Base-by-base conservation (phyloP, 2,888 invertebrate genomes). In the Augochlorella aurata region DNA sequence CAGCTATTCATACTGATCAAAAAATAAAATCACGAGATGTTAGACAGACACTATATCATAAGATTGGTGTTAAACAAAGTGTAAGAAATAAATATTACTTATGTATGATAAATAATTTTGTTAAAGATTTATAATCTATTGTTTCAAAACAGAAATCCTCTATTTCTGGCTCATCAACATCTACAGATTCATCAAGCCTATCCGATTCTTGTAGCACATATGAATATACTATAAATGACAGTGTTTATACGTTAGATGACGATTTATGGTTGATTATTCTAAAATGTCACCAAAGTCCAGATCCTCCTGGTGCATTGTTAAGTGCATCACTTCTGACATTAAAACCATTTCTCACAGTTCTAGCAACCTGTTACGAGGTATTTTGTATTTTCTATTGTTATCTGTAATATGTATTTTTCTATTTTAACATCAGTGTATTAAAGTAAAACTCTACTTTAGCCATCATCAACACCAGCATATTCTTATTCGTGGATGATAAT, bases 281-380 rank as follows among this genome's bases (percentile, higher is more conserved):
- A 21, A 95, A 95, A 52, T 96, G 96, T 87, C 96, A 96, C 90
- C 96, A 96, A 58, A 96, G 96, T 69, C 95, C 95, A 83, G 96
- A 96, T 93, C 96, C 96, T 18, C 96, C 96, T 0, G 95, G 95
- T 16, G 95, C 96, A 14, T 91, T 96, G 47, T 90, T 96, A 21
- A 94, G 95, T 18, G 95, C 96, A 8, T 95, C 96, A 0, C 94
- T 94, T 52, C 87, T 94, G 58, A 95, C 95, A 81, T 94, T 94
- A 47, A 95, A 95, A 86, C 96, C 96, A 0, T 90, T 96, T 75
- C 94, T 96, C 12, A 95, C 96, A 16, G 94, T 96, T 79, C 94
- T 96, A 63, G 96, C 96, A 18, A 95, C 96, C 79, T 96, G 96
- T 90, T 96, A 96, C 90, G 96, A 96, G 95, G 96, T 96, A 85